These are phyloP conservation scores for Tylochromis polylepis DNA, from an alignment of 2,113 vertebrate genomes.

Conservation along the genomic window DNA sequence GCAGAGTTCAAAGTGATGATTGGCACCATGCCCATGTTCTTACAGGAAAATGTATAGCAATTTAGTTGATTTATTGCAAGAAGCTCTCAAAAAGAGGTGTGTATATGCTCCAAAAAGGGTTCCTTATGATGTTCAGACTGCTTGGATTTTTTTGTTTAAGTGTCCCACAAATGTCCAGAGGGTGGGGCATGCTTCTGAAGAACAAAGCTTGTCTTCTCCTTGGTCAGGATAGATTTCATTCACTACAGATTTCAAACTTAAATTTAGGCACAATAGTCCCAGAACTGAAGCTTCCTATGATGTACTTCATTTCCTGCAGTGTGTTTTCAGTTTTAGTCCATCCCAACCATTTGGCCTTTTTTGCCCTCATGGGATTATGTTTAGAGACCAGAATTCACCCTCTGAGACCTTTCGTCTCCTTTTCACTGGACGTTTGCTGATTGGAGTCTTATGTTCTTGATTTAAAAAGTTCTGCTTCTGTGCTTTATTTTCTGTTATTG, in stretches of 20 bases:
- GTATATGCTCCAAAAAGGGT: neutral
- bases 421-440: neutral
- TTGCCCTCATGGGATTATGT: neutral
- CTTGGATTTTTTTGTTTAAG: neutral
- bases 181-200: neutral
- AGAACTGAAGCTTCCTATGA: neutral
- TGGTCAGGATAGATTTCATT: neutral
- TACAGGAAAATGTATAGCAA: neutral
- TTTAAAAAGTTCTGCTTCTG: neutral
- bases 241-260: neutral
- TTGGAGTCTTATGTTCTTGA: neutral
- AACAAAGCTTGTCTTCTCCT: neutral
- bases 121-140: neutral
- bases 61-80: neutral
- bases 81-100: neutral
- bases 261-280: accelerated
- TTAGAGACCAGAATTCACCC: neutral
- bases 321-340: neutral
- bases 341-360: neutral
- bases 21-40: neutral
- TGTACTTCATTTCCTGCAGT: neutral
- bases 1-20: neutral
- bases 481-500: neutral
- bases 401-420: neutral
- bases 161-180: neutral